These are phyloP conservation scores for Actinemys pallida DNA, from an alignment of 2,113 vertebrate species.

Conservation along the genomic window DNA sequence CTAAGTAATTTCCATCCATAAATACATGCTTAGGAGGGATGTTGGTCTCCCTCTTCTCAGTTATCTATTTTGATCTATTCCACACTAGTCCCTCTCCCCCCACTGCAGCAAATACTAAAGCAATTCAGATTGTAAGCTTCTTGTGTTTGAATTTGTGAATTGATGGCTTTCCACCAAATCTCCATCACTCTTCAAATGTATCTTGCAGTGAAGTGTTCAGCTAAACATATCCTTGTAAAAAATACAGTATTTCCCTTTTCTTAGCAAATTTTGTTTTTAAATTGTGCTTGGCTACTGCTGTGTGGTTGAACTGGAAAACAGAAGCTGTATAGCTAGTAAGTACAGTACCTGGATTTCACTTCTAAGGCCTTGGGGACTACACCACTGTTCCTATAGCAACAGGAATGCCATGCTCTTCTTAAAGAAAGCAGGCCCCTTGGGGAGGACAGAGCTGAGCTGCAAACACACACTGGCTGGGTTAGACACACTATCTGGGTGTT, in stretches of 20 bases:
- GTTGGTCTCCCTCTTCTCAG: neutral
- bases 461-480: neutral
- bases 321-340: slow-evolving; percentile 16
- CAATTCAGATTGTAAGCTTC: neutral
- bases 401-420: slow-evolving; percentile 30
- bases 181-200: neutral
- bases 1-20: neutral
- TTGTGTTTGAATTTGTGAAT: neutral
- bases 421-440: slow-evolving; percentile 45
- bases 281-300: neutral
- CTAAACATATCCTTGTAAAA: neutral
- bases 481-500: neutral
- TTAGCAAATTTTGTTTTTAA: neutral
- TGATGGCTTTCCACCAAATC: neutral
- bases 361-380: slow-evolving; percentile 53
- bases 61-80: slow-evolving; percentile 15
- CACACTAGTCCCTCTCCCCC: neutral
- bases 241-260: neutral
- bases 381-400: slow-evolving; percentile 78
- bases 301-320: neutral
- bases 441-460: slow-evolving; percentile 31
- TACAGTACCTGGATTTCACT: slow-evolving; percentile 16
- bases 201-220: neutral
- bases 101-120: slow-evolving; percentile 29
- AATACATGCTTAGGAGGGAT: neutral